phyloP scores from a whole-genome alignment of 2,113 vertebrate species.

The Pseudorhombus dupliciocellatus region DNA sequence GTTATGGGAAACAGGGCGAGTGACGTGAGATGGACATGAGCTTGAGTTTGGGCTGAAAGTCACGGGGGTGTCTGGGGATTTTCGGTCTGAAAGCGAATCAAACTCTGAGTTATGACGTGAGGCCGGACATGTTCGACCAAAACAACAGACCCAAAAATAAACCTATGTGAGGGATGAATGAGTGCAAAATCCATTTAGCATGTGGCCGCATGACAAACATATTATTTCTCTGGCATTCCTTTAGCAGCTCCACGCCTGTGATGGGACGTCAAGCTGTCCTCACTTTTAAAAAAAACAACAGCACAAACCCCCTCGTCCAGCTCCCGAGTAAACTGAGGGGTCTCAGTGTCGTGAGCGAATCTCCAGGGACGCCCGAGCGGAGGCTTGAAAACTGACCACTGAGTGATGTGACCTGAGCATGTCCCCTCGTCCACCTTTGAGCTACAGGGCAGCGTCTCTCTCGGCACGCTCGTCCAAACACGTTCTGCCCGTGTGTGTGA shows the following conservation, averaged over 20 bases:
- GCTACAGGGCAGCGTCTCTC: slow-evolving; percentile 34
- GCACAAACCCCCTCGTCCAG: slow-evolving; percentile 4
- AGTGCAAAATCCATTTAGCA: not conserved
- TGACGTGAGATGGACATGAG: slow-evolving; percentile 1
- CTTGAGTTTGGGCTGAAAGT: not conserved
- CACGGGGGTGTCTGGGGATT: not conserved
- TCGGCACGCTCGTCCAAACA: slow-evolving; percentile 35
- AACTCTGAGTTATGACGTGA: not conserved
- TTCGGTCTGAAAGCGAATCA: not conserved
- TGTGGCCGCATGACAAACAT: not conserved
- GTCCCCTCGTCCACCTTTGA: slow-evolving; percentile 13
- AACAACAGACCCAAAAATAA: not conserved
- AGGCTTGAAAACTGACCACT: slow-evolving; percentile 35
- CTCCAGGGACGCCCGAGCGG: slow-evolving; percentile 20
- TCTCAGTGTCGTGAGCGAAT: not conserved
- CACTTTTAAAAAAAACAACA: slow-evolving; percentile 16
- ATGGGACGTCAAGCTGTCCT: not conserved
- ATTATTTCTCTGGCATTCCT: not conserved
- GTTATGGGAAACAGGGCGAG: slow-evolving; percentile 20
- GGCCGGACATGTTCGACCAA: not conserved
- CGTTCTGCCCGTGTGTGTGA: not conserved
- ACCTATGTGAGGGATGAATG: not conserved
- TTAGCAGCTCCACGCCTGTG: slow-evolving; percentile 4
- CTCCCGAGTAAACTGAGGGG: slow-evolving; percentile 10
- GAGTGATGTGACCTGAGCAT: slow-evolving; percentile 41